Conservation (phyloP, 2,797 vertebrate species). For the Periophthalmus magnuspinnatus region DNA sequence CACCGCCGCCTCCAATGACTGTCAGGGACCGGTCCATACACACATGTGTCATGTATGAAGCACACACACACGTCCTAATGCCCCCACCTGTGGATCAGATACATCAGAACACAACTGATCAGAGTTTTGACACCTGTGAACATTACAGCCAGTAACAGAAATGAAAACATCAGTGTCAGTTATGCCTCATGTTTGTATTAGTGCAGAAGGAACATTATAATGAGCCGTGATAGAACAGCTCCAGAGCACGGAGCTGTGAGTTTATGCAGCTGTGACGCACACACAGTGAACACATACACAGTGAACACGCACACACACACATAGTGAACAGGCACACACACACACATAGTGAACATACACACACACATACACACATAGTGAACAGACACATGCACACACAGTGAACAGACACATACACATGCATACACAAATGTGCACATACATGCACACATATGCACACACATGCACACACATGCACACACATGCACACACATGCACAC, state of each 20-base stretch:
- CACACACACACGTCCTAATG: constrained; percentile 38
- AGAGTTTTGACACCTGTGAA: constrained; percentile 30
- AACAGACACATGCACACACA: too few relatives aligned
- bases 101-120: constrained; percentile 33
- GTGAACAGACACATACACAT: too few relatives aligned
- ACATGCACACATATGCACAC: too few relatives aligned
- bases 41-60: constrained; percentile 56
- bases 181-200: constrained; percentile 38
- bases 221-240: constrained; percentile 58
- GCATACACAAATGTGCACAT: too few relatives aligned
- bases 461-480: too few relatives aligned
- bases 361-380: constrained; percentile 28
- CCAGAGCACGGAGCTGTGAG: constrained; percentile 62
- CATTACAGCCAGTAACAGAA: constrained; percentile 14
- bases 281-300: constrained; percentile 17
- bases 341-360: constrained; percentile 37
- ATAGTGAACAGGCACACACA: constrained; percentile 27
- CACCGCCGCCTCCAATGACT: constrained; percentile 70
- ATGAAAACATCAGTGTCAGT: not conserved
- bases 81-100: constrained; percentile 49
- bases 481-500: too few relatives aligned
- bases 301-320: constrained; percentile 32
- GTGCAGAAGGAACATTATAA: constrained; percentile 45
- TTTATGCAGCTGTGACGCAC: constrained; percentile 67
- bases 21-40: constrained; percentile 69